Conservation (phyloP, 2,888 invertebrate genomes). For the Apotomis betuletana region DNA sequence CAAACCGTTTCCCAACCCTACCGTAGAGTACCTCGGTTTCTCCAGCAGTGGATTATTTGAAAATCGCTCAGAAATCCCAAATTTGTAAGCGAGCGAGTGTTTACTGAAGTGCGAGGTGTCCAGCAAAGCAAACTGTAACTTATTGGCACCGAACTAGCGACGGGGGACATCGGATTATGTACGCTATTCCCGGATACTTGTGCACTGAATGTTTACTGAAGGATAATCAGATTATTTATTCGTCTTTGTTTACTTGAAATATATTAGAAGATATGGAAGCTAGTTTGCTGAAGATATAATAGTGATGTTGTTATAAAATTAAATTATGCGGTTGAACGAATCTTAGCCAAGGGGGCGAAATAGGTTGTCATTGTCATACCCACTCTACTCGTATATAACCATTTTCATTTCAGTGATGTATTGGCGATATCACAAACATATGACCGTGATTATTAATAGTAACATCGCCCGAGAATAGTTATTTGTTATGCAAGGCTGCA, state of each 20-base stretch:
- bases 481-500: too few relatives aligned
- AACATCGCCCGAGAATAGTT: too few relatives aligned
- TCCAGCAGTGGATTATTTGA: slow-evolving; percentile 37
- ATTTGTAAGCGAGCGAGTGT: slow-evolving; percentile 44
- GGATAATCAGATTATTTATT: slow-evolving; percentile 35
- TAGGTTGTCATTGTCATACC: too few relatives aligned
- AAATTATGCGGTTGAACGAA: background rate
- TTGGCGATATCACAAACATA: too few relatives aligned
- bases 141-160: slow-evolving; percentile 42
- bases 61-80: slow-evolving; percentile 31
- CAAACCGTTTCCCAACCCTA: slow-evolving; percentile 5
- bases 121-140: slow-evolving; percentile 33
- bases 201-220: slow-evolving; percentile 34
- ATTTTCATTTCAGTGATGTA: too few relatives aligned
- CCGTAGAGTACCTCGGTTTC: slow-evolving; percentile 17
- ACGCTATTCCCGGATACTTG: slow-evolving; percentile 24
- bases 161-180: slow-evolving; percentile 39
- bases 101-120: slow-evolving; percentile 38
- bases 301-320: background rate
- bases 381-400: too few relatives aligned
- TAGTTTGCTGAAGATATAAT: slow-evolving; percentile 1
- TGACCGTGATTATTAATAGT: too few relatives aligned
- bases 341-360: too few relatives aligned
- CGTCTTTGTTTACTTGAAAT: slow-evolving; percentile 30
- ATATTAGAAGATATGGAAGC: slow-evolving; percentile 18